phyloP scores from a whole-genome alignment of 2,113 vertebrate genomes.

The Oncorhynchus nerka region DNA sequence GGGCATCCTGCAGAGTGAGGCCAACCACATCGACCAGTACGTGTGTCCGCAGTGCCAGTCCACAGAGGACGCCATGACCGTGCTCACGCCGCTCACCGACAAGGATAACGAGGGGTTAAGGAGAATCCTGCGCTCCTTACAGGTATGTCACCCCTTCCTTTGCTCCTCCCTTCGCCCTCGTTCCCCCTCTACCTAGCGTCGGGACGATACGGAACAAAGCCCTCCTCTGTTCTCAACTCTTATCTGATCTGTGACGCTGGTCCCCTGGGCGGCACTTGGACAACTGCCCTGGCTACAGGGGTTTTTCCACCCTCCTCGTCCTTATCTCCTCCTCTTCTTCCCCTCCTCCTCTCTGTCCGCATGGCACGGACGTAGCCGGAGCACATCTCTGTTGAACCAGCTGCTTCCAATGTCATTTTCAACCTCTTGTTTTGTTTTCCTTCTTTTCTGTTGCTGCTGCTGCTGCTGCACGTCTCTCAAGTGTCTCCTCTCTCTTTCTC shows the following conservation, averaged over 20 bases:
- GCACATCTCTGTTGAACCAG: slow-evolving; percentile 70
- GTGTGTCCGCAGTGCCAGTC: slow-evolving; percentile 98
- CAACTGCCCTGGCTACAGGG: slow-evolving; percentile 36
- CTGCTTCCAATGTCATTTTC: slow-evolving; percentile 62
- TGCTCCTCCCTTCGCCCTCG: neutral
- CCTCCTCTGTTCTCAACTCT: slow-evolving; percentile 46
- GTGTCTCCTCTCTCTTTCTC: slow-evolving; percentile 13
- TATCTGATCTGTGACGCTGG: slow-evolving; percentile 58
- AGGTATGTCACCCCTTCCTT: slow-evolving; percentile 64
- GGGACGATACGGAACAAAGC: slow-evolving; percentile 58
- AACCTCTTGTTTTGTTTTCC: slow-evolving; percentile 55
- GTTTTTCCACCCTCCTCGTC: slow-evolving; percentile 18
- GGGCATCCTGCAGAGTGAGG: slow-evolving; percentile 97
- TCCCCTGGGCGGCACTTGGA: slow-evolving; percentile 47
- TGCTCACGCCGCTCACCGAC: slow-evolving; percentile 93
- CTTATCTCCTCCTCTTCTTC: slow-evolving; percentile 16
- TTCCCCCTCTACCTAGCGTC: neutral
- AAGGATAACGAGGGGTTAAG: slow-evolving; percentile 95
- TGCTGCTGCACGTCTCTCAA: slow-evolving; percentile 43
- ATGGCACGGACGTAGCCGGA: slow-evolving; percentile 2
- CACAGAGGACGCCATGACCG: slow-evolving; percentile 98
- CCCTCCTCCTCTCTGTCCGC: slow-evolving; percentile 16
- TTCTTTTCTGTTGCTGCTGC: neutral
- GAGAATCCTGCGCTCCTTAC: slow-evolving; percentile 90
- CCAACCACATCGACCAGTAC: slow-evolving; percentile 96